phyloP scores from a whole-genome alignment of 2,888 invertebrate genomes.

The Orthosia cruda region DNA sequence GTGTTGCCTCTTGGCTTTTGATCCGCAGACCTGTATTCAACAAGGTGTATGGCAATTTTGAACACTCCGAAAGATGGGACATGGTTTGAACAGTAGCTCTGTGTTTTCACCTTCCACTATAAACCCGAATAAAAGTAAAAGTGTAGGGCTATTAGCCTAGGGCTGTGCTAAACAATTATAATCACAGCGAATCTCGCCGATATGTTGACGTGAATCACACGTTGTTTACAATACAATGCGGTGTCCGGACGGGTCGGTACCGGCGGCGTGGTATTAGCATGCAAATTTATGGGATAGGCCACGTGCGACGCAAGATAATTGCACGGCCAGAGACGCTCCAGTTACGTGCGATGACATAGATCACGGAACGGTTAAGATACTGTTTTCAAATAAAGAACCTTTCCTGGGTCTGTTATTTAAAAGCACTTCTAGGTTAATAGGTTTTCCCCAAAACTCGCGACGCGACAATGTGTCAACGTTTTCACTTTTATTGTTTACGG shows the following conservation, averaged over 20 bases:
- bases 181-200: slow-evolving; percentile 51
- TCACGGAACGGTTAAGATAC: slow-evolving; percentile 9
- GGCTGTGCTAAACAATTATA: slow-evolving; percentile 37
- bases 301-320: slow-evolving; percentile 62
- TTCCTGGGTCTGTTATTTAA: neutral
- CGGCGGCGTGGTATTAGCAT: slow-evolving; percentile 68
- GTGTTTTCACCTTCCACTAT: neutral
- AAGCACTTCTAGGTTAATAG: neutral
- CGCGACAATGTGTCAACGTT: too few relatives aligned
- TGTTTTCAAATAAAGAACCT: too few relatives aligned
- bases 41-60: too few relatives aligned
- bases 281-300: slow-evolving; percentile 72
- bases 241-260: slow-evolving; percentile 52
- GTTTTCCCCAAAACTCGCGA: too few relatives aligned
- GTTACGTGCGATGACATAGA: slow-evolving; percentile 52
- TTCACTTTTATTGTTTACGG: too few relatives aligned
- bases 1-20: too few relatives aligned
- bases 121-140: slow-evolving; percentile 41
- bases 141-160: slow-evolving; percentile 11
- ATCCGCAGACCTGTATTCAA: too few relatives aligned
- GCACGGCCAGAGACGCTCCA: slow-evolving; percentile 52
- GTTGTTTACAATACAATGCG: slow-evolving; percentile 67
- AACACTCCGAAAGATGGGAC: too few relatives aligned
- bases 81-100: too few relatives aligned
- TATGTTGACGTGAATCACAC: slow-evolving; percentile 61